phyloP scores from a whole-genome alignment of 2,113 vertebrate genomes.

The Melanerpes aurifrons region DNA sequence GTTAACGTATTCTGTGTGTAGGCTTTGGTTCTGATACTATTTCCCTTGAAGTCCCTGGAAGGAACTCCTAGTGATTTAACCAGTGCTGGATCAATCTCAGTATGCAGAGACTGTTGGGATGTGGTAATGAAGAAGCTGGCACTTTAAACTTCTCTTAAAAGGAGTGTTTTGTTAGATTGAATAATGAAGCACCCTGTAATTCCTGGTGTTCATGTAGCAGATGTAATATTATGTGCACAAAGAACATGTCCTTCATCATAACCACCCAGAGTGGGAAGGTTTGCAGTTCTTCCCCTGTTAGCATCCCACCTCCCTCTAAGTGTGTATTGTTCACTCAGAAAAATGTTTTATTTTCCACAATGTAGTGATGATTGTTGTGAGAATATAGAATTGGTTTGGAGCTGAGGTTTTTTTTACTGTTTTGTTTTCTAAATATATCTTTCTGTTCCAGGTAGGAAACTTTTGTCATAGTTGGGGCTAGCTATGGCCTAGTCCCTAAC shows the following conservation, averaged over 20 bases:
- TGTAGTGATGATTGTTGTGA: not conserved
- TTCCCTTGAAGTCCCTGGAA: constrained; percentile 20
- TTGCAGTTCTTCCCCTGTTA: not conserved
- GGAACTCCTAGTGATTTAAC: constrained; percentile 15
- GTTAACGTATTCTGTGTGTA: not conserved
- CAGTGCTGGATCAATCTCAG: not conserved
- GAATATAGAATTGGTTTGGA: not conserved
- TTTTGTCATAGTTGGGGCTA: not conserved
- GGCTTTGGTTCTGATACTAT: not conserved
- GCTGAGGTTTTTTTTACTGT: too few relatives aligned
- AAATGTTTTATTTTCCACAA: not conserved
- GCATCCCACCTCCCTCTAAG: not conserved
- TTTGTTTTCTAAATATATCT: not conserved
- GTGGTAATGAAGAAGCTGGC: not conserved
- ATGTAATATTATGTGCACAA: not conserved
- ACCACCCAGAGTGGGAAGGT: not conserved
- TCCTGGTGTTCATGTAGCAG: not conserved
- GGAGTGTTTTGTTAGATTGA: not conserved
- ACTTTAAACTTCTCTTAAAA: not conserved
- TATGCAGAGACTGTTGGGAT: not conserved
- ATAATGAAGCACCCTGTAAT: not conserved
- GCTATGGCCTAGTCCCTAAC: not conserved
- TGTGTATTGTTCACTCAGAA: not conserved
- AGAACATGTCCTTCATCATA: not conserved
- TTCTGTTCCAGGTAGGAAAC: not conserved